These are phyloP conservation scores for Noctua comes DNA, from an alignment of 2,888 invertebrate genomes.

Conservation along the genomic window DNA sequence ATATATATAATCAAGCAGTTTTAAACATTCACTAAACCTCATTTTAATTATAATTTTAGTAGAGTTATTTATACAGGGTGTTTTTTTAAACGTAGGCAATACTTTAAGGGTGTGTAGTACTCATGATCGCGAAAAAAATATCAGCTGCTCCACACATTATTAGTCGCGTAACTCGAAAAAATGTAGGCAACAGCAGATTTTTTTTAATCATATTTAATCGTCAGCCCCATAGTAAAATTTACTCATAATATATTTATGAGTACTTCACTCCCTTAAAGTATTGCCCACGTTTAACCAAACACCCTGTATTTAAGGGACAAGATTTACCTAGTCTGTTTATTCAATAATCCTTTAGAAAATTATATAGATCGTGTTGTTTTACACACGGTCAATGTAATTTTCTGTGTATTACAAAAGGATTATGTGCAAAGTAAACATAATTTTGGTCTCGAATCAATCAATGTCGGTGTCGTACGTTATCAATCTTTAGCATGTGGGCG, in stretches of 20 bases:
- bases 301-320: not conserved
- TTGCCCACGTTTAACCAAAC: too few species aligned
- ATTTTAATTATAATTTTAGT: not conserved
- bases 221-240: too few species aligned
- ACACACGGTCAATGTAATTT: conserved; percentile 4
- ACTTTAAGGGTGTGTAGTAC: too few species aligned
- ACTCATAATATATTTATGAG: too few species aligned
- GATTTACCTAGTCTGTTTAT: not conserved
- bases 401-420: conserved; percentile 13
- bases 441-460: conserved; percentile 39
- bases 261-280: too few species aligned
- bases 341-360: conserved; percentile 8
- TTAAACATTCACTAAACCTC: not conserved
- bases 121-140: too few species aligned
- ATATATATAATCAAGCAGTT: not conserved
- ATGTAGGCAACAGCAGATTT: too few species aligned
- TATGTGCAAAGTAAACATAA: conserved; percentile 34
- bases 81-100: too few species aligned
- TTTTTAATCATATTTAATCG: too few species aligned
- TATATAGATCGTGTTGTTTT: too few species aligned
- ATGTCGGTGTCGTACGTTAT: conserved; percentile 40
- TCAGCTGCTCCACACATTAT: too few species aligned
- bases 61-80: not conserved
- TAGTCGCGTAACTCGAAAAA: too few species aligned
- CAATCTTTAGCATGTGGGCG: conserved; percentile 36